A percentile compares a stretch with the other conserved stretches of the same genome.
These are phyloP conservation scores for Malacoctenus gilli DNA, from an alignment of 2,797 vertebrate species.

Conservation along the genomic window DNA sequence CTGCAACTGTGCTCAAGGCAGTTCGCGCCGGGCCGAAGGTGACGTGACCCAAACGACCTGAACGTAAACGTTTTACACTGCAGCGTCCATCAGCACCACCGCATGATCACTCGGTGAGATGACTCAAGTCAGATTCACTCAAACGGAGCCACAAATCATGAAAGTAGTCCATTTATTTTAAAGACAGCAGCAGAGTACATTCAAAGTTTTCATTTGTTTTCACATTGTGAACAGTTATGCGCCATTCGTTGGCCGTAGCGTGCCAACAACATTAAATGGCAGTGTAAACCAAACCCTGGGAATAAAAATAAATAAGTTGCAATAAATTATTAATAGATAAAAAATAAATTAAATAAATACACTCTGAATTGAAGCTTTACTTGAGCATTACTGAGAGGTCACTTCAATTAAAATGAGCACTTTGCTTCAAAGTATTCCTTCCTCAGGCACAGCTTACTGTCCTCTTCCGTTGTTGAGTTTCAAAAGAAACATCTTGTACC, in stretches of 20 bases:
- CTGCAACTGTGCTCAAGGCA: too few relatives aligned
- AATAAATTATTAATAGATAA: conserved; percentile 33
- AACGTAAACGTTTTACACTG: too few relatives aligned
- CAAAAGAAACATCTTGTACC: accelerated
- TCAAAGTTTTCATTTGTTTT: not conserved
- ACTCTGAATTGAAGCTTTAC: too few relatives aligned
- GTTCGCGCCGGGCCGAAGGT: too few relatives aligned
- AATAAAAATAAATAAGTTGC: conserved; percentile 19
- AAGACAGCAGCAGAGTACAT: conserved; percentile 26
- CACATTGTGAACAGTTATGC: conserved; percentile 20
- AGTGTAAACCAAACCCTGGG: not conserved
- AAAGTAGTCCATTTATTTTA: conserved; percentile 45
- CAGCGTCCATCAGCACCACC: too few relatives aligned
- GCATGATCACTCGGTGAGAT: too few relatives aligned
- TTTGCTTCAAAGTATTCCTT: not conserved
- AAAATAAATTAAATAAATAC: conserved; percentile 38
- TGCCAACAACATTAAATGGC: not conserved
- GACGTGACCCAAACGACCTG: too few relatives aligned
- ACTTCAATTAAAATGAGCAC: not conserved
- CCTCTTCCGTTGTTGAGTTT: conserved; percentile 16
- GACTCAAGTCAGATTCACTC: too few relatives aligned
- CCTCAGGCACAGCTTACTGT: not conserved
- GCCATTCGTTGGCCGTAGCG: not conserved
- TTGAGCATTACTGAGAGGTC: conserved; percentile 5
- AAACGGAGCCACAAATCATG: not conserved